Evolutionary conservation across 1,140 invertebrate species (phyloP), one percentile per base, ranked within the genome.

Genomic region (Dinoponera quadriceps): DNA sequence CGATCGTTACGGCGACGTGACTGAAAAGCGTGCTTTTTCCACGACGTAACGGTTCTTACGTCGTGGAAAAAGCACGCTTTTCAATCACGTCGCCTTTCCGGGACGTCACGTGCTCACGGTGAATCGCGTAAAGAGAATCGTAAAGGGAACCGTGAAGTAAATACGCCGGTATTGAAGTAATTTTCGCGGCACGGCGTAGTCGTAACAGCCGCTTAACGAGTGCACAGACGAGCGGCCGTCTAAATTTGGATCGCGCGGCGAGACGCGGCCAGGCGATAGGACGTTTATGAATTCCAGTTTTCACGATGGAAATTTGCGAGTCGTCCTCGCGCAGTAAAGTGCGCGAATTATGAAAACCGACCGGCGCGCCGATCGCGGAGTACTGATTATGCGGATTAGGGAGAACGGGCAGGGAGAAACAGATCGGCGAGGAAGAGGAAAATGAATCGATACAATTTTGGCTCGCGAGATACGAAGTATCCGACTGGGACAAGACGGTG

Each of bases 181-280:
- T 44, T 5, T 18, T 16, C 33, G 29, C 33, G 1, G 18, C 16
- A 0, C 27, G 18, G 54, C n/a, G 33, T 25, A 68, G 85, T 86
- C 72, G 22, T 51, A 75, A 87, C 80, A 83, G 65, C 81, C 59
- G 65, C 85, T 38, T 83, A 86, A 87, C 80, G 54, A 78, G 33
- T 62, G 60, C 60, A 57, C 80, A 83, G 85, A 87, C 85, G 68
- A 85, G 65, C 60, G 55, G 25, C 22, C 51, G 59, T 83, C 81
- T 86, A 87, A 87, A 86, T 86, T 87, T 83, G 85, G 73, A 83
- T 65, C 29, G 51, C 33, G 44, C 38, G 49, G 62, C 22, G 59
- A 60, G 63, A 49, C 63, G 16, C 9, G 51, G n/a, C 16, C 18
- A 55, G 14, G 25, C 65, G 63, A 77, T 69, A 72, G 72, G 13